phyloP scores from a whole-genome alignment of 1,140 invertebrate species.

The Aphidius ervi region DNA sequence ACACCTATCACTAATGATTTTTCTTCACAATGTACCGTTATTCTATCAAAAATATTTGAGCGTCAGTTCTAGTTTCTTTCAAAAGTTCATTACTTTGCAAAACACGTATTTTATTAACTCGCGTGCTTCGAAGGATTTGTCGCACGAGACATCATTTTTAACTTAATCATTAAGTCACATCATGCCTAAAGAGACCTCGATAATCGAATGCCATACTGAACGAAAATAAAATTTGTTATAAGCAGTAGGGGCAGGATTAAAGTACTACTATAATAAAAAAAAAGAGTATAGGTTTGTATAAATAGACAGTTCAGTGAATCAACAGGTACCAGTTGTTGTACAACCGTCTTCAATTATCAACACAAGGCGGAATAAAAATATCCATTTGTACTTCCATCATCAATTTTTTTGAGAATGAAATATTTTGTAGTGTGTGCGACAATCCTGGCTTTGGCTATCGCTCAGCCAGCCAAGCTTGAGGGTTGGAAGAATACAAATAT shows the following conservation, averaged over 20 bases:
- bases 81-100: conserved; percentile 18
- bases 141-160: conserved; percentile 24
- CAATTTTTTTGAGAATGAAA: conserved; percentile 31
- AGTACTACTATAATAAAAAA: conserved; percentile 8
- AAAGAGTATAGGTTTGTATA: conserved; percentile 38
- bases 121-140: conserved; percentile 23
- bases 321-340: conserved; percentile 45
- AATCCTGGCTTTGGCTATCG: conserved; percentile 52
- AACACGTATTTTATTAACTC: conserved; percentile 14
- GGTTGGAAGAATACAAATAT: conserved; percentile 67
- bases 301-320: conserved; percentile 43
- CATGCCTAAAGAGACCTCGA: conserved; percentile 49
- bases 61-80: conserved; percentile 11
- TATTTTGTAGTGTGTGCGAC: conserved; percentile 35
- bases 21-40: conserved; percentile 1
- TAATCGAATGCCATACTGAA: conserved; percentile 54
- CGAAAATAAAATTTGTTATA: conserved; percentile 52
- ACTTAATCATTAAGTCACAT: conserved; percentile 32
- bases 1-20: not conserved
- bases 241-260: conserved; percentile 19
- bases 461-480: conserved; percentile 60
- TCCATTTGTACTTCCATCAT: conserved; percentile 10
- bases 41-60: conserved; percentile 11
- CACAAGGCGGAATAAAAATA: conserved; percentile 9
- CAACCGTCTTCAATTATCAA: conserved; percentile 31